Conservation (phyloP, 2,113 vertebrate genomes). For the Megaleporinus macrocephalus region DNA sequence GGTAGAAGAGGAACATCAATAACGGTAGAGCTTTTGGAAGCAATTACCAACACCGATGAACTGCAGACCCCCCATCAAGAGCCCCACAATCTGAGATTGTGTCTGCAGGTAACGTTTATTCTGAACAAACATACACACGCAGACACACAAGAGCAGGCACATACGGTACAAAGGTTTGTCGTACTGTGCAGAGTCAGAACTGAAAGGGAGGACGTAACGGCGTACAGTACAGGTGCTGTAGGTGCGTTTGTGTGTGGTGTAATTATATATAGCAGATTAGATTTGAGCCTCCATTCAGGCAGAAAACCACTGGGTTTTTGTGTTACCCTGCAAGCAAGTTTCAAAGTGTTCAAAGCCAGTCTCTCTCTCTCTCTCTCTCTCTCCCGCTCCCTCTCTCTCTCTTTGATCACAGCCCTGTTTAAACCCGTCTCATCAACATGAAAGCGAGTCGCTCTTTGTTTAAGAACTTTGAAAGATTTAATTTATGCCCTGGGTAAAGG, state of each 20-base stretch:
- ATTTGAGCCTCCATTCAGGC: slow-evolving; percentile 26
- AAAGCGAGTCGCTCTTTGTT: slow-evolving; percentile 43
- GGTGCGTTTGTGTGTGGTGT: slow-evolving; percentile 23
- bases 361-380: slow-evolving; percentile 16
- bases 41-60: slow-evolving; percentile 34
- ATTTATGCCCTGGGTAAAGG: slow-evolving; percentile 29
- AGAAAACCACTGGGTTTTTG: slow-evolving; percentile 45
- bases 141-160: background rate
- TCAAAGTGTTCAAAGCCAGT: background rate
- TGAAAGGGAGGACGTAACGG: background rate
- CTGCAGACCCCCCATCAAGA: slow-evolving; percentile 4
- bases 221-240: slow-evolving; percentile 1
- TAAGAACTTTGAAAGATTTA: slow-evolving; percentile 26
- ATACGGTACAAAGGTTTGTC: slow-evolving; percentile 22
- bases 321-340: slow-evolving; percentile 31
- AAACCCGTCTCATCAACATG: slow-evolving; percentile 39
- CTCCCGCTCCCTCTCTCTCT: background rate
- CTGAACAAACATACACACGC: background rate
- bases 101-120: slow-evolving; percentile 3
- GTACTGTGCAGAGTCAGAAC: slow-evolving; percentile 3
- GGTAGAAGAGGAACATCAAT: background rate
- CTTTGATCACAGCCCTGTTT: slow-evolving; percentile 47
- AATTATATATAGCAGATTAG: slow-evolving; percentile 38
- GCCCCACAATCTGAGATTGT: background rate
- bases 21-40: background rate